These are phyloP conservation scores for Tetragnatha montana DNA, from an alignment of 2,888 invertebrate genomes.

Conservation along the genomic window DNA sequence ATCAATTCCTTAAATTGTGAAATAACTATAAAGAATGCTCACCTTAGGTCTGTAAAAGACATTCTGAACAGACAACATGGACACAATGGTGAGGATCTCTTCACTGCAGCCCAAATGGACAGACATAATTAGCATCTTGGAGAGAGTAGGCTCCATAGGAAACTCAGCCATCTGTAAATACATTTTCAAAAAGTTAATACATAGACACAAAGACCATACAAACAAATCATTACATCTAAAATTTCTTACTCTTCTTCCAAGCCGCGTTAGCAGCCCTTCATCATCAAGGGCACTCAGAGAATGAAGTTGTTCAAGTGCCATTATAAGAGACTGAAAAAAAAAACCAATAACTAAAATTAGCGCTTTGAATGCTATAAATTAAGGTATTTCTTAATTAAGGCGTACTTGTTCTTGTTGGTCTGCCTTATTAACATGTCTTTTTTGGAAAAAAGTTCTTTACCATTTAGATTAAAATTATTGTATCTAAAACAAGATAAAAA, in stretches of 20 bases:
- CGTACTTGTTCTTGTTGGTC: no score
- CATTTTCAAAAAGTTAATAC: neutral
- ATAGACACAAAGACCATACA: neutral
- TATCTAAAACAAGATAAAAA: no score
- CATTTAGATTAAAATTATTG: no score
- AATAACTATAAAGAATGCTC: conserved; percentile 39
- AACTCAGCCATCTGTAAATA: conserved; percentile 95
- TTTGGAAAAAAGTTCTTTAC: no score
- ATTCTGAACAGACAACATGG: conserved; percentile 99
- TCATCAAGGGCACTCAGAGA: conserved; percentile 97
- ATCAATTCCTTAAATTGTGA: neutral
- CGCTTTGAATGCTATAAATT: neutral
- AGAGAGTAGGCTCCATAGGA: conserved; percentile 96
- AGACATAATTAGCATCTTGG: conserved; percentile 99
- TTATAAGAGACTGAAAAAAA: conserved; percentile 83
- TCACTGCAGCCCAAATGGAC: conserved; percentile 98
- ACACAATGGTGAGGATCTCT: conserved; percentile 98
- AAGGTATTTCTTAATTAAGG: no score
- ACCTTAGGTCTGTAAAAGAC: conserved; percentile 89
- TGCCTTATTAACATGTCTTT: no score
- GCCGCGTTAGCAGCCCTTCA: conserved; percentile 82
- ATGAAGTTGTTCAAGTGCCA: conserved; percentile 97
- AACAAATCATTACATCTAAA: neutral
- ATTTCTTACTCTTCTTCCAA: conserved; percentile 80
- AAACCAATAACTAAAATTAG: neutral